Evolutionary conservation across 2,888 invertebrate species (phyloP).

Genomic region (Cryptocephalus primarius): DNA sequence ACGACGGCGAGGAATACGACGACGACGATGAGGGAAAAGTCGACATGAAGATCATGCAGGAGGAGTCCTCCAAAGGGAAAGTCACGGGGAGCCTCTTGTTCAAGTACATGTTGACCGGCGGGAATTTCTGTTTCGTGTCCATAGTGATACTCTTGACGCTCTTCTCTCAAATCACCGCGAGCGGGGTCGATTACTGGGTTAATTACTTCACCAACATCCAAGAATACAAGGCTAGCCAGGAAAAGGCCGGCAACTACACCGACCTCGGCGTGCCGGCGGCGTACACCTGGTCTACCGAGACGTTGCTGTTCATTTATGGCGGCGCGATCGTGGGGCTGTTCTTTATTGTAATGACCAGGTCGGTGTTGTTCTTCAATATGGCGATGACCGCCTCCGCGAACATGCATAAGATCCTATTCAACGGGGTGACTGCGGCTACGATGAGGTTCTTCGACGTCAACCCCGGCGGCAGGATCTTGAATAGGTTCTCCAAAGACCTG

Average conservation of each 20-base stretch:
- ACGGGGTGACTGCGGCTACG: slow-evolving; percentile 3
- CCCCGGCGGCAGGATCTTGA: slow-evolving; percentile 9
- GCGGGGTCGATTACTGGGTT: slow-evolving; percentile 62
- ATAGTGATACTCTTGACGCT: slow-evolving; percentile 35
- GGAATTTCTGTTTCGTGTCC: slow-evolving; percentile 36
- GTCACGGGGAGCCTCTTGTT: slow-evolving; percentile 47
- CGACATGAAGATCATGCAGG: slow-evolving; percentile 45
- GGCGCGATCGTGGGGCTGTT: not conserved
- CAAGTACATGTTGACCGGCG: slow-evolving; percentile 43
- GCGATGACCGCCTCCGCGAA: slow-evolving; percentile 6
- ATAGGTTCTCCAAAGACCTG: slow-evolving; percentile 9
- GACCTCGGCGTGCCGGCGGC: not conserved
- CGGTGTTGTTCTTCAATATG: slow-evolving; percentile 5
- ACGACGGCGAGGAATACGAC: slow-evolving; percentile 23
- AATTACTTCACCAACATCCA: slow-evolving; percentile 41
- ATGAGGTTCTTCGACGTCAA: slow-evolving; percentile 11
- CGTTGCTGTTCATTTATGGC: slow-evolving; percentile 51
- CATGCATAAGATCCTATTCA: slow-evolving; percentile 5
- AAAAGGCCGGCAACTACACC: not conserved
- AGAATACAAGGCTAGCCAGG: not conserved
- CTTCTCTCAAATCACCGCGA: slow-evolving; percentile 51
- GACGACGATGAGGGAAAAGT: slow-evolving; percentile 28
- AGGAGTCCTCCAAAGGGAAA: slow-evolving; percentile 42
- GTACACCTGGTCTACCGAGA: slow-evolving; percentile 25
- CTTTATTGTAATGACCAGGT: slow-evolving; percentile 1